phyloP scores from a whole-genome alignment of 2,888 invertebrate species.

The Gastrophysa polygoni region DNA sequence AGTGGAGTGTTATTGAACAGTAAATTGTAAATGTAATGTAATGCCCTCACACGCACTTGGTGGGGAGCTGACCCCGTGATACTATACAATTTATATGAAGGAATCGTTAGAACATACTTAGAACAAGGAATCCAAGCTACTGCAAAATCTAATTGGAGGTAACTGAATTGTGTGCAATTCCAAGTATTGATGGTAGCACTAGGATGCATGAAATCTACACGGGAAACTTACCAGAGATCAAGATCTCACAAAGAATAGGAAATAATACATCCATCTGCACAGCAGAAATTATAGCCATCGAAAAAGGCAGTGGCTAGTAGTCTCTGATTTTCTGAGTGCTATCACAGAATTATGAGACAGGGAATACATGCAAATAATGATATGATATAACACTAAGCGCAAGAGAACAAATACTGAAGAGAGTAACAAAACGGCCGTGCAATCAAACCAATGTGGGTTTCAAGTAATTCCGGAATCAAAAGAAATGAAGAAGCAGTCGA shows the following conservation, averaged over 20 bases:
- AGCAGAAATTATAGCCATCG: background rate
- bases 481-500: too few relatives aligned
- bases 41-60: constrained; percentile 2
- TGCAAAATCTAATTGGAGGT: background rate
- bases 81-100: constrained; percentile 14
- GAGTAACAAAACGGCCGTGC: too few relatives aligned
- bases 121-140: constrained; percentile 10
- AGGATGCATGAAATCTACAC: constrained; percentile 3
- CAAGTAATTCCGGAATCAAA: too few relatives aligned
- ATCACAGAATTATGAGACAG: too few relatives aligned
- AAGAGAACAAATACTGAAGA: too few relatives aligned
- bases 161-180: constrained; percentile 10
- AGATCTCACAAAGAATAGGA: too few relatives aligned
- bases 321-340: too few relatives aligned
- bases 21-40: constrained; percentile 18
- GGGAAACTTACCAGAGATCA: too few relatives aligned
- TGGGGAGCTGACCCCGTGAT: constrained; percentile 20
- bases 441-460: too few relatives aligned
- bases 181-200: background rate
- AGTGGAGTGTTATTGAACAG: constrained; percentile 8
- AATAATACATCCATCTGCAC: too few relatives aligned
- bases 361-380: too few relatives aligned
- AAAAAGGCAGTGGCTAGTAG: background rate
- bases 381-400: too few relatives aligned
- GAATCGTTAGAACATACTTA: constrained; percentile 12